Percentiles rank a stretch among this genome's conserved stretches.
These are phyloP conservation scores for Orbicella faveolata DNA, from an alignment of 64 coral and sea anemone species.

Conservation along the genomic window DNA sequence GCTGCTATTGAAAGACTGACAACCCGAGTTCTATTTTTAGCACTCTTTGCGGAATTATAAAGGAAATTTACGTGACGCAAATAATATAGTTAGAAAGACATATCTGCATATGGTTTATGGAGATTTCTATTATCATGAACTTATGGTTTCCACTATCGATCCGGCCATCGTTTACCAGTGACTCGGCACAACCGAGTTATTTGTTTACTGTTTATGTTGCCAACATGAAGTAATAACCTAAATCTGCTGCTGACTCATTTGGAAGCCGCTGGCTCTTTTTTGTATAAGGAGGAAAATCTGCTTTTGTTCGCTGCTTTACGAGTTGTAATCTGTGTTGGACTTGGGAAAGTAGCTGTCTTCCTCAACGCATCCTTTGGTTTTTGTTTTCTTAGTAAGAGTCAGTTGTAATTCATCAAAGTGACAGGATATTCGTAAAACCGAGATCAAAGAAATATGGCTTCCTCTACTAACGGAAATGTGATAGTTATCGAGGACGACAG, in stretches of 20 bases:
- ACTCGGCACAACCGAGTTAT: neutral
- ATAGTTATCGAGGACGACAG: conserved; percentile 76
- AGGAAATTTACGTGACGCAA: no score
- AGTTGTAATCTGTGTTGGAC: neutral
- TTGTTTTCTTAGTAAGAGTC: neutral
- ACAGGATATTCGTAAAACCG: neutral
- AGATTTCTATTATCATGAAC: neutral
- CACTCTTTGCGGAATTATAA: no score
- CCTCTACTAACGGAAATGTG: conserved; percentile 67
- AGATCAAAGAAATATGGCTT: conserved; percentile 48
- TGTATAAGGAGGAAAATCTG: neutral
- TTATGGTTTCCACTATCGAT: no score
- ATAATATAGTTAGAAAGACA: no score
- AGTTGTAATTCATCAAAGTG: neutral
- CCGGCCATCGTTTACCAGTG: neutral
- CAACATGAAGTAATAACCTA: conserved; percentile 16
- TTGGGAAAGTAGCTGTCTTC: neutral
- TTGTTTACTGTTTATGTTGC: neutral
- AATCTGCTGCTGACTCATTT: conserved; percentile 20
- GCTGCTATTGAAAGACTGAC: no score
- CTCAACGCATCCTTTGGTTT: neutral
- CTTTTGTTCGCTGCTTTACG: neutral
- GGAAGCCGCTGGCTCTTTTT: neutral
- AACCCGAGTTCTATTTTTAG: no score
- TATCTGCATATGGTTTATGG: no score